Base-by-base conservation (phyloP, 1,140 invertebrate species). In the Acromyrmex heyeri region DNA sequence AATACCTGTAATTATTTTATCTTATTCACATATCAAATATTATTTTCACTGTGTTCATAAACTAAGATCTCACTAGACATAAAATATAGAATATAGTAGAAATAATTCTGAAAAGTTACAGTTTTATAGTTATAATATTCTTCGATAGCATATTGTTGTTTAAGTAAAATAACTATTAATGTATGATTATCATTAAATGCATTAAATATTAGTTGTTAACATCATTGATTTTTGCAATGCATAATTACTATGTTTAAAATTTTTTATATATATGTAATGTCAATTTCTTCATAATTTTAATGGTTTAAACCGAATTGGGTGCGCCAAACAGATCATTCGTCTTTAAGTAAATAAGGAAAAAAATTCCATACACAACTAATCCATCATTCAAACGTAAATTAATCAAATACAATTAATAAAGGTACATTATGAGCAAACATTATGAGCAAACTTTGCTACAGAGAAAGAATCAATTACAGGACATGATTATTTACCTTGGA, bases 401-500 rank as follows among this genome's bases (percentile, higher is more conserved):
- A 50, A 50, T 48, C 48, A 8, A 16, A 8, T 44, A 62, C 6
- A 48, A 77, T 77, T 77, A 64, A 78, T 34, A 50, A 1, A 14
- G 3, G 10, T 65, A 12, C 53, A 65, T 48, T 65, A 21, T 5
- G 16, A 50, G 18, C 27, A 5, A 78, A 53, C 8, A 65, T 48
- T 65, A 21, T 5, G 16, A 53, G 18, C 27, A 5, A 78, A 65
- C 8, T 27, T 21, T 65, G 14, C n/a, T 30, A 1, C 6, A 30
- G 8, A 53, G 7, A 14, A 30, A 21, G 0, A 8, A 5, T 30
- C 18, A 30, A 53, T 50, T 7, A 79, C 5, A 67, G n/a, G 10
- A 38, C 7, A 16, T n/a, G 6, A 65, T 21, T 65, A 79, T 18
- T 67, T 44, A 79, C 76, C 76, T 50, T 67, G 61, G 30, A 79